Conservation (phyloP, 1,140 invertebrate species). For the Whitmania pigra region DNA sequence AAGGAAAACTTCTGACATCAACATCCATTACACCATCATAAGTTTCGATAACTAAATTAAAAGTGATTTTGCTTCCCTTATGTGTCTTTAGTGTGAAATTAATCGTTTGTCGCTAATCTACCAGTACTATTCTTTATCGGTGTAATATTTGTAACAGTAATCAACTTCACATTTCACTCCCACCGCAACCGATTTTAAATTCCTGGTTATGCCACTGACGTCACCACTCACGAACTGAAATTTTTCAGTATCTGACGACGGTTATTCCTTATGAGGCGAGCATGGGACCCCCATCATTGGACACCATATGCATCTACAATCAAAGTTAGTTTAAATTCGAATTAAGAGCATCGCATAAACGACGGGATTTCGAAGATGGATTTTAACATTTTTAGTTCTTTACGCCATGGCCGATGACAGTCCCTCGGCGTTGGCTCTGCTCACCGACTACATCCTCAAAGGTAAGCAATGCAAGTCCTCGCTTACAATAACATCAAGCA, state of each 20-base stretch:
- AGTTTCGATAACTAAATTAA: not conserved
- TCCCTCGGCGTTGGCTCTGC: not conserved
- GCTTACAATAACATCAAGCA: not conserved
- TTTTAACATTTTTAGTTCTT: not conserved
- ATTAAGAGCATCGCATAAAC: not conserved
- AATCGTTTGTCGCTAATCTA: no score
- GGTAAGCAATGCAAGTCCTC: not conserved
- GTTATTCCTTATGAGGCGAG: not conserved
- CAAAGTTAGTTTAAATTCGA: not conserved
- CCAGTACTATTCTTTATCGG: no score
- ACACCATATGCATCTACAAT: not conserved
- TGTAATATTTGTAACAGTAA: no score
- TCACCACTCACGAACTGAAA: no score
- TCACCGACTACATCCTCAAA: conserved; percentile 7
- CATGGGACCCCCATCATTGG: not conserved
- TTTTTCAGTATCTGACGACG: not conserved
- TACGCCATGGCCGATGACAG: not conserved
- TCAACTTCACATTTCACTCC: no score
- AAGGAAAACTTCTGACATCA: no score
- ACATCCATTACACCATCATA: no score
- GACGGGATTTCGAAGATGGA: not conserved
- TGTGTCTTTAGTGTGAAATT: no score
- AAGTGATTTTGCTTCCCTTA: no score
- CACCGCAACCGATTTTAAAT: no score
- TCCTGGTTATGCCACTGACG: no score